These are phyloP conservation scores for Crypturellus tataupa DNA, from an alignment of 2,797 vertebrate species.

Conservation along the genomic window DNA sequence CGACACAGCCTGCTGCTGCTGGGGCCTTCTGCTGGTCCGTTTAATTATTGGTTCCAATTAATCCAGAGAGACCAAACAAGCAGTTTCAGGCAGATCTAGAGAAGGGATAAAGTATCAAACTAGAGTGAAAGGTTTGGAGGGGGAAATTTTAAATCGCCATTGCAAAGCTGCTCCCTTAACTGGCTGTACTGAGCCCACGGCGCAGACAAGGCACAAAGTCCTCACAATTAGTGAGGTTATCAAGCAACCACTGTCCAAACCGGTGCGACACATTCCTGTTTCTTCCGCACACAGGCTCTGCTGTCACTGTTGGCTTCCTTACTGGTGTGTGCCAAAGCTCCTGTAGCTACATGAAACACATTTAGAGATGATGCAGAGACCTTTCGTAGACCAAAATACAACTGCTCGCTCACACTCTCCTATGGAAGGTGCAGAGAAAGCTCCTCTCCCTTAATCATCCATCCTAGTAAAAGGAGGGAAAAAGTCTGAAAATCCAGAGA, in stretches of 20 bases:
- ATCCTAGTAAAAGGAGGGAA: too few species aligned
- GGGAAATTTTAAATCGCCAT: not conserved
- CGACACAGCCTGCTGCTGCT: not conserved
- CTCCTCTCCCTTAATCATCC: not conserved
- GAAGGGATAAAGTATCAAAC: not conserved
- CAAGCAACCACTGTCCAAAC: not conserved
- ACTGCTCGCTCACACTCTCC: rapidly evolving
- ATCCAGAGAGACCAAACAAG: not conserved
- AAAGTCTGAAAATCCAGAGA: not conserved
- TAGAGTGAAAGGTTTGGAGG: not conserved
- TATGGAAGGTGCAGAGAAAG: rapidly evolving
- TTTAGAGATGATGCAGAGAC: not conserved
- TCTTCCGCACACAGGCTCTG: not conserved
- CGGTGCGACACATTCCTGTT: not conserved
- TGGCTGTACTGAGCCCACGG: rapidly evolving
- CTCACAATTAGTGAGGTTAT: not conserved
- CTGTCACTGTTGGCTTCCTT: not conserved
- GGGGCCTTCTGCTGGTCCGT: not conserved
- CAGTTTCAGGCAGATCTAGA: not conserved
- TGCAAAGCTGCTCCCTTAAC: not conserved
- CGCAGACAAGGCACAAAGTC: not conserved
- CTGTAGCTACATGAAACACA: not conserved
- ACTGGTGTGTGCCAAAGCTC: not conserved
- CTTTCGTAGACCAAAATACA: not conserved
- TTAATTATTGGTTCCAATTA: not conserved